Evolutionary conservation across 2,888 invertebrate genomes (phyloP), one percentile per base, ranked within the genome.

Genomic region (Machimus atricapillus): DNA sequence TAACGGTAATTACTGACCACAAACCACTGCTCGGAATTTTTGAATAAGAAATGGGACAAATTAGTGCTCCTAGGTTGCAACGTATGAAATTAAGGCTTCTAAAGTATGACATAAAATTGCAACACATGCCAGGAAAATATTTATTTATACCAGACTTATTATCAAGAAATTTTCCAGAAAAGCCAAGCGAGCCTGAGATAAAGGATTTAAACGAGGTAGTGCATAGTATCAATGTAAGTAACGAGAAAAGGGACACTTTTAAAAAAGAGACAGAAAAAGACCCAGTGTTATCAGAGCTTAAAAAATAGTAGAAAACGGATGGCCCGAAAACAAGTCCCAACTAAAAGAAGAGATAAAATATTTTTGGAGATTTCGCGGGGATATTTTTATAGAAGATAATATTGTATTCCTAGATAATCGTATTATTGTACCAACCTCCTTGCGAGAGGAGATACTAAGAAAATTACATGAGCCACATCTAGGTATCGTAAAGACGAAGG

Each of bases 121-220:
- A 81, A 40, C 89, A 89, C 73, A 43, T 88, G 9, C 89, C 90
- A 9, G 89, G 43, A 43, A 88, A 74, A 88, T 89, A 87, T 89
- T 46, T 88, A 87, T 88, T 37, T 89, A 37, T 9, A 37, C 9
- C 89, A 43, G 89, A 89, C 82, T 73, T 87, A 78, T 16, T 86
- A 58, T 79, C 89, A 78, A 43, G 86, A 76, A 56, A 86, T 27
- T 76, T 37, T 40, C 12, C 82, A 43, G 31, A 3, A 66, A 66
- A 82, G 9, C 37, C 12, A 56, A 46, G 40, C 14, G 14, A 23
- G 40, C 46, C 31, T 23, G 88, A 89, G 88, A 89, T 89, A 31
- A 74, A 88, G 66, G 83, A 88, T 46, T 31, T 88, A 5, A 56
- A 83, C 86, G 76, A 82, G 37, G 66, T 89, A 27, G 74, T 89